A percentile compares a stretch with the other conserved stretches of the same genome.
These are phyloP conservation scores for Oxygymnocypris stewartii DNA, from an alignment of 2,113 vertebrate species.

Conservation along the genomic window DNA sequence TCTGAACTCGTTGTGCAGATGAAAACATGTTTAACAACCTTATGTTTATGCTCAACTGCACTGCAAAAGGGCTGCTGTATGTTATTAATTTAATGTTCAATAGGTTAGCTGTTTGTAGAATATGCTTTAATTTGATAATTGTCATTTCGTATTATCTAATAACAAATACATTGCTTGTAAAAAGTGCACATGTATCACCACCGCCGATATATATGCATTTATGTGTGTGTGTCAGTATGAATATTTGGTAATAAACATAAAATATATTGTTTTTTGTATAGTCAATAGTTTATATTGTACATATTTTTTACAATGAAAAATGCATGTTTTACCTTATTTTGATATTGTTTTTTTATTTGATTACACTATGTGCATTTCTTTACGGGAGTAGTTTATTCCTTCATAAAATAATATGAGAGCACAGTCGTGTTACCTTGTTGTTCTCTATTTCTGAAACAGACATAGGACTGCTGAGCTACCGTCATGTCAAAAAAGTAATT, in stretches of 20 bases:
- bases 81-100: too few species aligned
- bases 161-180: too few species aligned
- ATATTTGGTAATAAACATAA: not conserved
- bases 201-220: too few species aligned
- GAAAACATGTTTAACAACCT: too few species aligned
- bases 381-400: not conserved
- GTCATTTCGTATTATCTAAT: too few species aligned
- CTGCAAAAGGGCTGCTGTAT: too few species aligned
- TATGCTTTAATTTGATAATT: too few species aligned
- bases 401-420: not conserved
- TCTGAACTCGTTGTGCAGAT: too few species aligned
- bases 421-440: not conserved
- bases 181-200: too few species aligned
- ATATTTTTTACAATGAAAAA: not conserved
- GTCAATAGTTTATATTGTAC: not conserved
- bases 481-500: slow-evolving; percentile 1
- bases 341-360: not conserved
- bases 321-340: not conserved
- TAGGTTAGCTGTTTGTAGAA: too few species aligned
- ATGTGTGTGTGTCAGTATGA: not conserved
- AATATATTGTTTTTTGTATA: not conserved
- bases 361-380: not conserved
- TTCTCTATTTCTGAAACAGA: not conserved
- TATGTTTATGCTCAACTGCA: too few species aligned
- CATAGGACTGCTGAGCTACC: not conserved